Base-by-base conservation (phyloP, 2,888 invertebrate genomes). In the Cosmia trapezina region DNA sequence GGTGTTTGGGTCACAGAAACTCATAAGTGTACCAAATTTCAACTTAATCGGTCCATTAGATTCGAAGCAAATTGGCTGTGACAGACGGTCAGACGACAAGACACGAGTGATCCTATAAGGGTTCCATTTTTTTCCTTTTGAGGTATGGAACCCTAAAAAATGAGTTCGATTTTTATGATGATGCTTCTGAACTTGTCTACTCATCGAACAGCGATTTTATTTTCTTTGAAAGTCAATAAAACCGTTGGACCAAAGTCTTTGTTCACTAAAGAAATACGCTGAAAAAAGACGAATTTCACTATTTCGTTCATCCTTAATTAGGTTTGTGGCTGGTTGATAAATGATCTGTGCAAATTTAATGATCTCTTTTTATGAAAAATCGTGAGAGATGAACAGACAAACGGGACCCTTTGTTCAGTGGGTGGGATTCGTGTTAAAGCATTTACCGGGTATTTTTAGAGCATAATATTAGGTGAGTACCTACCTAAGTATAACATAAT, bases 341-440 rank as follows among this genome's bases (percentile, higher is more conserved):
- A 89, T 88, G 88, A 86, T 81, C 84, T 86, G 87, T 83, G 84
- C 80, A 84, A 89, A 89, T 88, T 89, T 88, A 87, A 88, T 86
- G 88, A 89, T 80, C 82, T 73, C 57, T 59, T 68, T 87, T 85
- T 81, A 83, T 70, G 78, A 80, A 83, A 85, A 85, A 83, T 76
- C 67, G 62, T 71, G 73, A 69, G 59, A 73, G 76, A 83, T 81
- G 85, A 76, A 85, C 81, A 79, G 81, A 84, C 78, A 84, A 84
- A 83, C 74, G 69, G 65, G 51, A 61, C 60, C 70, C 72, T 70
- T 83, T 78, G 76, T 86, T 86, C 71, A 70, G 37, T 65, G 56
- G 49, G 60, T 60, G 28, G 45, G 28, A 60, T 72, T 65, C n/a
- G 41, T 66, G 61, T 73, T 70, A 65, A 76, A 76, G 69, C 63